Base-by-base conservation (phyloP, 2,797 vertebrate genomes). In the Pseudomugil tenellus region DNA sequence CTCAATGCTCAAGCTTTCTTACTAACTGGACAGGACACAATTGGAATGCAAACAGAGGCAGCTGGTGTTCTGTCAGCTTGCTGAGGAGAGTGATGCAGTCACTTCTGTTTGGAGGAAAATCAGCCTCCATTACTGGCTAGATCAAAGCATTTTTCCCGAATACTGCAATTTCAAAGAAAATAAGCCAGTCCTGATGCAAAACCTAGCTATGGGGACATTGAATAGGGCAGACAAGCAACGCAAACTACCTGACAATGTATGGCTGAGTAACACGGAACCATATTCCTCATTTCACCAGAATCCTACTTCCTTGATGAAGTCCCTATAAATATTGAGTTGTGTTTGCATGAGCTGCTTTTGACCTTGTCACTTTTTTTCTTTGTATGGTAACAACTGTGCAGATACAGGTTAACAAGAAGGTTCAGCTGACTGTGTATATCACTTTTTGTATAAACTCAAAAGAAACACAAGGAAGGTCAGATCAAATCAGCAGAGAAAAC, bases 1-100 rank as follows among this genome's bases (percentile, higher is more conserved):
- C 39, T 66, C 26, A 56, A n/a, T 29, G 51, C 51, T 63, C 11
- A 6, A 60, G 77, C 49, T 29, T 84, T 70, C 51, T 49, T 16
- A 43, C 71, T 69, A 81, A 78, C 74, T 81, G 68, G 76, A 86
- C 57, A 25, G 69, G 74, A 51, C 75, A 75, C 70, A 79, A 82
- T 67, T 77, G 63, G 72, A 78, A 75, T 64, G 63, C 59, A 79
- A 84, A 89, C 87, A 86, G 81, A 80, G 73, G 74, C 69, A 88
- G 92, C 74, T 89, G 87, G 89, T 80, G 79, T 88, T 78, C 84
- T 83, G 86, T 91, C 84, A 75, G 76, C 89, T 91, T 53, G 51
- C 63, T 49, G 60, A 76, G 72, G 57, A 58, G 46, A 83, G 58
- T 2, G 10, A 66, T 7, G 12, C 63, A 67, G 62, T 77, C 70